A percentile compares a stretch with the other conserved stretches of the same genome.
Conservation (phyloP, 1,140 invertebrate genomes). For the Achatina immaculata region DNA sequence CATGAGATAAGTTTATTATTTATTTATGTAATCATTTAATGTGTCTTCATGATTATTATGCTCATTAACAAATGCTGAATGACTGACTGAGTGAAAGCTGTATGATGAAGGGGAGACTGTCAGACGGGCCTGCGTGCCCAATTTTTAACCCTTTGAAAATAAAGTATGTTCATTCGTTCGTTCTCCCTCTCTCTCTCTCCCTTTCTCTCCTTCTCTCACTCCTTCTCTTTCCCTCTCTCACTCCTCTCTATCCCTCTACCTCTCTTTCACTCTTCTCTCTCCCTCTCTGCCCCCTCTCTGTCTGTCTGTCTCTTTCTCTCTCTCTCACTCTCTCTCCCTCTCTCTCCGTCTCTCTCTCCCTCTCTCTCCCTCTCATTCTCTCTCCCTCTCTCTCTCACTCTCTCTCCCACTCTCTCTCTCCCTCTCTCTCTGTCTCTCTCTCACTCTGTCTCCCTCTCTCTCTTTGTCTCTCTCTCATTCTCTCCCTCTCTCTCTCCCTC, state of each 20-base stretch:
- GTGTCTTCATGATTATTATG: background rate
- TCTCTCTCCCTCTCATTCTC: conserved; percentile 18
- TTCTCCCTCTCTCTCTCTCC: background rate
- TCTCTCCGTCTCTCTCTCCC: conserved; percentile 8
- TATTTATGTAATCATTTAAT: background rate
- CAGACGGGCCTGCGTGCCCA: background rate
- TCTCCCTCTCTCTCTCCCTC: no score
- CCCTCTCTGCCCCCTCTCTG: background rate
- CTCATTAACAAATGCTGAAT: background rate
- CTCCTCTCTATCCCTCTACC: no score
- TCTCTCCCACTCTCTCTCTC: background rate
- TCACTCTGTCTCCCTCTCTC: no score
- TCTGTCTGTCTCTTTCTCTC: conserved; percentile 30
- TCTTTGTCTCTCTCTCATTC: no score
- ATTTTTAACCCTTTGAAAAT: background rate
- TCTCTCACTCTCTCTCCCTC: conserved; percentile 23
- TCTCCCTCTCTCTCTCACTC: conserved; percentile 12
- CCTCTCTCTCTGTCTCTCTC: no score
- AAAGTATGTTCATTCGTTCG: no score
- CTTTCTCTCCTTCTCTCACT: conserved; percentile 14
- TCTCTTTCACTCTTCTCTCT: no score
- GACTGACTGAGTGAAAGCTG: no score
- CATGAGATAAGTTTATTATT: background rate
- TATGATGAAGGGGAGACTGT: no score
- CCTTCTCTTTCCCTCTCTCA: conserved; percentile 17